Evolutionary conservation across 2,888 invertebrate species (phyloP).

Genomic region (Leucophenga maculata): DNA sequence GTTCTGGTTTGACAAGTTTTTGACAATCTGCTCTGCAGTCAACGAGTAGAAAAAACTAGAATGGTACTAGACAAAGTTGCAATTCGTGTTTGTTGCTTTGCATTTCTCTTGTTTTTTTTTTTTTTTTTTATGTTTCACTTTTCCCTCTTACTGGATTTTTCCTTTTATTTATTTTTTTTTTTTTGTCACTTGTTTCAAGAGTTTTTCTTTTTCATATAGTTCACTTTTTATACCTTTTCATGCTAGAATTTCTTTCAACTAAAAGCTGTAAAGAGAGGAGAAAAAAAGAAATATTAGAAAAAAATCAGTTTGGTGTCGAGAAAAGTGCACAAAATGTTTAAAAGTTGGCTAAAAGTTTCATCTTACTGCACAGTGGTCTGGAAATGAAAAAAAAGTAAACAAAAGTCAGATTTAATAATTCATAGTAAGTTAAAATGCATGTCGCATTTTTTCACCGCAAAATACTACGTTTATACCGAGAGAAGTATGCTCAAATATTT

Average conservation of each 20-base stretch:
- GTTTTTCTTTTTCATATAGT: conserved; percentile 17
- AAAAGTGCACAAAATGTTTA: conserved; percentile 10
- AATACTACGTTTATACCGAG: no score
- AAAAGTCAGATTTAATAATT: no score
- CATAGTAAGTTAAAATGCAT: no score
- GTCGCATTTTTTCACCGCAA: no score
- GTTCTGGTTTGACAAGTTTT: conserved; percentile 44
- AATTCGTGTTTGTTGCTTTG: conserved; percentile 6
- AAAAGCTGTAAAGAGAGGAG: neutral
- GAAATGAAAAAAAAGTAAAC: no score
- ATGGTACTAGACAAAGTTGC: conserved; percentile 25
- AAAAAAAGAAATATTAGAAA: conserved; percentile 29
- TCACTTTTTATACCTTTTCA: conserved; percentile 12
- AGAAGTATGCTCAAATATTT: no score
- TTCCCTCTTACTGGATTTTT: neutral
- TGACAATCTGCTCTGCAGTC: conserved; percentile 41
- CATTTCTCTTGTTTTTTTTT: neutral
- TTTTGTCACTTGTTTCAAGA: conserved; percentile 22
- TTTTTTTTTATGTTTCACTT: conserved; percentile 14
- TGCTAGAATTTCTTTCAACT: neutral
- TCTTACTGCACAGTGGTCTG: neutral
- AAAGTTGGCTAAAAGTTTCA: conserved; percentile 36
- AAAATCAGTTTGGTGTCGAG: conserved; percentile 16
- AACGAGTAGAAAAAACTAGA: neutral
- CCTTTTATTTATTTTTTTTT: conserved; percentile 16